Conservation (phyloP, 2,113 vertebrate genomes). For the Halcyon senegalensis region DNA sequence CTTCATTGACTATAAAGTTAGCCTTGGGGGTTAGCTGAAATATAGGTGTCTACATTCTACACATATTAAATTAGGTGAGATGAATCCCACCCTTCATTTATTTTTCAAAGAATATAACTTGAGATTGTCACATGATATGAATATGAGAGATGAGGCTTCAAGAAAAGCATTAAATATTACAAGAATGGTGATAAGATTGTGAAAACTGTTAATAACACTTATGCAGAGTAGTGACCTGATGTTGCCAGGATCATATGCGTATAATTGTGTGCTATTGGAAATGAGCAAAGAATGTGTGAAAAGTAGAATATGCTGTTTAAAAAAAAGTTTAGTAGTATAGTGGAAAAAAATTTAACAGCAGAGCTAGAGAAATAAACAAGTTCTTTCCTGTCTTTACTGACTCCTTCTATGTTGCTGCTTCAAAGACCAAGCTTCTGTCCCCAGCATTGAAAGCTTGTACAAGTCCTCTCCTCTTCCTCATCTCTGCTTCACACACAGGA, state of each 20-base stretch:
- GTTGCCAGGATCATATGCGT: not conserved
- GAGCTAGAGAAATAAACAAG: not conserved
- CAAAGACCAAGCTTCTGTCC: not conserved
- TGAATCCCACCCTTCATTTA: slow-evolving; percentile 44
- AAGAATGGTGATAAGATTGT: not conserved
- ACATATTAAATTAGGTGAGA: slow-evolving; percentile 36
- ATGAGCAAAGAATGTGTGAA: not conserved
- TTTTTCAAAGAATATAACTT: slow-evolving; percentile 28
- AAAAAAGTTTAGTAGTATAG: not conserved
- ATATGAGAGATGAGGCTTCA: not conserved
- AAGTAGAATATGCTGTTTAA: not conserved
- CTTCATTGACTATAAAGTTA: slow-evolving; percentile 22
- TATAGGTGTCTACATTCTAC: slow-evolving; percentile 14
- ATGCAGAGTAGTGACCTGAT: not conserved
- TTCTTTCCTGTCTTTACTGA: not conserved
- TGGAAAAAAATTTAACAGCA: not conserved
- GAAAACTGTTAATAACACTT: not conserved
- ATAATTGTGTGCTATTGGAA: not conserved
- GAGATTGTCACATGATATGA: not conserved
- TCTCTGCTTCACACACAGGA: not conserved
- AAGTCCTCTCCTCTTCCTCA: not conserved
- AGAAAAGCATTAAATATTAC: not conserved
- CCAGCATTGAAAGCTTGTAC: not conserved
- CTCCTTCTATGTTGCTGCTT: not conserved
- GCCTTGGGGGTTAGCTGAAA: slow-evolving; percentile 19